Evolutionary conservation across 2,797 vertebrate genomes (phyloP).

Genomic region (Scolopax bukidnonensis): DNA sequence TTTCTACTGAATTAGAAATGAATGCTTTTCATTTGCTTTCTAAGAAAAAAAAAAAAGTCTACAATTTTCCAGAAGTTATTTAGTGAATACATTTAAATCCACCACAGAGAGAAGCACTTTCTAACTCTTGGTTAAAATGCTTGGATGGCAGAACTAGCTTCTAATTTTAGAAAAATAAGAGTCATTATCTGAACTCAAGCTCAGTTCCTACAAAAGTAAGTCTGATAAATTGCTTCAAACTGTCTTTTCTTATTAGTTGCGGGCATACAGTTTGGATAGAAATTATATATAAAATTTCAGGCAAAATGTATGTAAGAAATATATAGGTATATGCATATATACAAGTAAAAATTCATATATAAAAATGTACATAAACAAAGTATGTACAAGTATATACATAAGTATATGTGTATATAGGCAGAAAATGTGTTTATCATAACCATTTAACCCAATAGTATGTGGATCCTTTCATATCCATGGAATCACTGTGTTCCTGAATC

Average conservation of each 20-base stretch:
- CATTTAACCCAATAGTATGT: not conserved
- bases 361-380: not conserved
- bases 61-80: not conserved
- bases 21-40: not conserved
- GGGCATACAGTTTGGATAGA: not conserved
- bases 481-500: not conserved
- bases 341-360: not conserved
- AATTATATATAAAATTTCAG: not conserved
- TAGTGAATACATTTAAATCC: not conserved
- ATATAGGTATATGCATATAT: not conserved
- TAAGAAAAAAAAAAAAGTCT: not conserved
- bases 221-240: not conserved
- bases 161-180: constrained; percentile 45
- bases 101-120: not conserved
- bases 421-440: not conserved
- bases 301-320: not conserved
- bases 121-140: not conserved
- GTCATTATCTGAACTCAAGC: not conserved
- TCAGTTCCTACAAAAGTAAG: not conserved
- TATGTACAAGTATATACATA: not conserved
- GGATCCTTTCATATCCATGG: not conserved
- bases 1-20: not conserved
- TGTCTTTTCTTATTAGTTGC: not conserved
- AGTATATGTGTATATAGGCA: not conserved
- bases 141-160: not conserved